Evolutionary conservation across 2,113 vertebrate species (phyloP).

Genomic region (Muscicapa adusta): DNA sequence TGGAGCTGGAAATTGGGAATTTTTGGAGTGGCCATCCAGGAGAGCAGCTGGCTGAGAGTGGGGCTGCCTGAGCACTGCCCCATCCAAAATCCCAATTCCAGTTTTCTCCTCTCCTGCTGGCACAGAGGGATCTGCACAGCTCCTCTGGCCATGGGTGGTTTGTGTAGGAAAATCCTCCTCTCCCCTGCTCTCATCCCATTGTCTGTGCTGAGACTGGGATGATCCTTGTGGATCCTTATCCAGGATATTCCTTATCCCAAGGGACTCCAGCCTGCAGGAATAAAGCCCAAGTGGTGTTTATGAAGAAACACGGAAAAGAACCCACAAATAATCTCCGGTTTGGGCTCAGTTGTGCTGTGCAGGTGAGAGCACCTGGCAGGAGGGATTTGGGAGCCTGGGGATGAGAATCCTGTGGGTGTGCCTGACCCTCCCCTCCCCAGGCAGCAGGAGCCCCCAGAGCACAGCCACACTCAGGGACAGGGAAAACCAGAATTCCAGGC

Average conservation of each 20-base stretch:
- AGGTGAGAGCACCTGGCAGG: neutral
- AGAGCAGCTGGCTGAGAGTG: neutral
- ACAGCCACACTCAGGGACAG: rapidly evolving
- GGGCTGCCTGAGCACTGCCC: neutral
- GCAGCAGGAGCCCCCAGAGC: no score
- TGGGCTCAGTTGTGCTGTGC: neutral
- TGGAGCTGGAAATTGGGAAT: neutral
- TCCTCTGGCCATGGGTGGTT: neutral
- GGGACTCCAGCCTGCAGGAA: neutral
- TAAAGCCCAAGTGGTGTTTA: neutral
- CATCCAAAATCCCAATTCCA: no score
- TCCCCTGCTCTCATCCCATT: neutral
- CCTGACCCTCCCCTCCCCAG: neutral
- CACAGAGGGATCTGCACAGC: neutral
- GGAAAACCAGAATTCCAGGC: rapidly evolving
- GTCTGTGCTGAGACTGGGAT: neutral
- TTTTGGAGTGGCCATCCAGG: neutral
- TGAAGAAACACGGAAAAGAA: neutral
- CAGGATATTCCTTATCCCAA: neutral
- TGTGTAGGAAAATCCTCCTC: neutral
- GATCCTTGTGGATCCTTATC: neutral
- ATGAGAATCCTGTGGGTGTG: neutral
- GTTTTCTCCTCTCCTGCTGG: neutral
- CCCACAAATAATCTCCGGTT: neutral
- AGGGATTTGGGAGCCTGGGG: neutral